Conservation (phyloP, 2,888 invertebrate genomes). For the Rhingia rostrata region DNA sequence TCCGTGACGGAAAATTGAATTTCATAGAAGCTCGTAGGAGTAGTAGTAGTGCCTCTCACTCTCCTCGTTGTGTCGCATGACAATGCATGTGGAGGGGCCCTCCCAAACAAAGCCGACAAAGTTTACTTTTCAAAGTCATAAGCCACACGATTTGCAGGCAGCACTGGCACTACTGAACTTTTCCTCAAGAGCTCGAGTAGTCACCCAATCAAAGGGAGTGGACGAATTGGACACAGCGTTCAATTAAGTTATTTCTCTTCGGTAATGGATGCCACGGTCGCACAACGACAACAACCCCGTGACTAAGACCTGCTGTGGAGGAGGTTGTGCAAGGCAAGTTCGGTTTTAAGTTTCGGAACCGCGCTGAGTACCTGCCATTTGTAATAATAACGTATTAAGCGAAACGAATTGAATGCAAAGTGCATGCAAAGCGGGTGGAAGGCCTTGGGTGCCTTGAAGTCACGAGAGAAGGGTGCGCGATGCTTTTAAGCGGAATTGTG, state of each 20-base stretch:
- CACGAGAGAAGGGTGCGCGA: not conserved
- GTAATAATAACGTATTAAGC: conserved; percentile 57
- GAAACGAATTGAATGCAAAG: conserved; percentile 56
- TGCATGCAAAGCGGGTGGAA: conserved; percentile 36
- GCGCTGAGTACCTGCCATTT: conserved; percentile 56
- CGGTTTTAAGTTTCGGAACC: conserved; percentile 45
- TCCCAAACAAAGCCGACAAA: conserved; percentile 9
- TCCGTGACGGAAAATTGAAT: conserved; percentile 69
- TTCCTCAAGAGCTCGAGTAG: not conserved
- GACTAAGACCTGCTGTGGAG: conserved; percentile 27
- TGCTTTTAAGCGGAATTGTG: conserved; percentile 35
- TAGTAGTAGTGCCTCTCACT: too few relatives aligned
- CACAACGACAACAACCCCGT: not conserved
- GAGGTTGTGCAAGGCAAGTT: conserved; percentile 54
- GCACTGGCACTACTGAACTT: conserved; percentile 18
- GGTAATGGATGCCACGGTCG: conserved; percentile 65
- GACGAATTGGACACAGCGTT: conserved; percentile 65
- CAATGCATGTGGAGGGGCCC: too few relatives aligned
- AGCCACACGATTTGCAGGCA: conserved; percentile 53
- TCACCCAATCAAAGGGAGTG: conserved; percentile 45
- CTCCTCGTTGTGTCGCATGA: too few relatives aligned
- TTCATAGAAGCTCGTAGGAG: conserved; percentile 11
- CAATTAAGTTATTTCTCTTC: conserved; percentile 69
- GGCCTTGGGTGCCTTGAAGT: conserved; percentile 39
- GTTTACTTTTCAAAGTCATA: conserved; percentile 56